phyloP scores from a whole-genome alignment of 2,113 vertebrate species.

The Pseudopodoces humilis region DNA sequence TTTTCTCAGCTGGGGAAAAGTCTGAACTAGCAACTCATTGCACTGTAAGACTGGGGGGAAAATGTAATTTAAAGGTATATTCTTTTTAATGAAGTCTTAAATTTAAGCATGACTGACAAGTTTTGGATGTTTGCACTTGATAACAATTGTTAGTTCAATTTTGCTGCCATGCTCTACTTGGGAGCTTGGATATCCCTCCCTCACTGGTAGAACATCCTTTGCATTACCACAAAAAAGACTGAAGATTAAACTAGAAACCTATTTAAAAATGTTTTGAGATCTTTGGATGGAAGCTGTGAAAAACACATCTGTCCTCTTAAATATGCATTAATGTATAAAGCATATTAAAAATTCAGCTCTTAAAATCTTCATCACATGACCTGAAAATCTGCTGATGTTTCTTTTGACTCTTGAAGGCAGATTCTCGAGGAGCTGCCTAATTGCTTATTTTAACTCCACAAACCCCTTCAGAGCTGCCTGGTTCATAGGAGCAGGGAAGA shows the following conservation, averaged over 20 bases:
- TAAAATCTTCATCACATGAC: not conserved
- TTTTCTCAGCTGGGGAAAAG: not conserved
- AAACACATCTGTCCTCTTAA: constrained; percentile 5
- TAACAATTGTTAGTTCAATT: not conserved
- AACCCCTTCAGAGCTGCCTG: not conserved
- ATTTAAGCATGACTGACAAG: not conserved
- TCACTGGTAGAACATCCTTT: not conserved
- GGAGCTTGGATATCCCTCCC: not conserved
- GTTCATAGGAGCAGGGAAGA: not conserved
- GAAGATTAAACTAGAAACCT: not conserved
- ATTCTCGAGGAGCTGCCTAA: not conserved
- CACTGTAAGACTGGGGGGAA: not conserved
- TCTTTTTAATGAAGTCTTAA: not conserved
- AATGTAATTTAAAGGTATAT: not conserved
- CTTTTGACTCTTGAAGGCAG: not conserved
- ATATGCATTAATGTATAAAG: not conserved
- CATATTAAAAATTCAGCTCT: not conserved
- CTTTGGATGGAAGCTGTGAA: constrained; percentile 12
- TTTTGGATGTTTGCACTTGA: not conserved
- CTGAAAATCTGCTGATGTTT: not conserved
- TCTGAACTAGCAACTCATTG: not conserved
- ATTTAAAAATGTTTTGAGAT: not conserved
- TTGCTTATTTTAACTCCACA: not conserved
- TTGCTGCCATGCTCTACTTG: not conserved
- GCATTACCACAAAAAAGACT: not conserved